phyloP scores from a whole-genome alignment of 2,113 vertebrate genomes.

The Fulmarus glacialis region DNA sequence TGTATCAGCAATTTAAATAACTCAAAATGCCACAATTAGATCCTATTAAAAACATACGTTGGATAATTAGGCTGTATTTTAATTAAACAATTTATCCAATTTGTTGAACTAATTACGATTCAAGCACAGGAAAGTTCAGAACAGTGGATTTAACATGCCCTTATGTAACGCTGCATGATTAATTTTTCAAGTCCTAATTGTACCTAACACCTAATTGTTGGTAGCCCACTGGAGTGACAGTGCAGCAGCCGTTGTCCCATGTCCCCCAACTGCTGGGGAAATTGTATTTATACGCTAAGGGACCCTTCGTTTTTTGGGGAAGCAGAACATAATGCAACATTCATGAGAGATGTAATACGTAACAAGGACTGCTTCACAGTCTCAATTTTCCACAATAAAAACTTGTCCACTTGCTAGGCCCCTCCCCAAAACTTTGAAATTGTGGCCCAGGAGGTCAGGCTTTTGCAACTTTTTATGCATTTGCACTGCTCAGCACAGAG shows the following conservation, averaged over 20 bases:
- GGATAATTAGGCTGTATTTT: neutral
- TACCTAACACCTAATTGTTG: neutral
- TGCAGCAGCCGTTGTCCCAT: neutral
- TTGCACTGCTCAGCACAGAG: neutral
- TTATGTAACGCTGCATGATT: neutral
- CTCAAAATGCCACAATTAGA: neutral
- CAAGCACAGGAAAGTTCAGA: neutral
- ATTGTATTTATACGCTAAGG: neutral
- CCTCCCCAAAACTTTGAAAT: neutral
- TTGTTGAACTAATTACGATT: neutral
- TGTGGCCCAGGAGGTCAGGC: neutral
- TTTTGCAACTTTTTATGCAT: neutral
- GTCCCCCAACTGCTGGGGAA: neutral
- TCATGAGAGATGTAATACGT: fast-evolving
- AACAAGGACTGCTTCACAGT: neutral
- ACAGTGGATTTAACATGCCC: neutral
- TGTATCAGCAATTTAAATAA: neutral
- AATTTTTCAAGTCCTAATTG: neutral
- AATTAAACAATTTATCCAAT: neutral
- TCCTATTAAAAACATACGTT: neutral
- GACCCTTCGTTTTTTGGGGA: neutral
- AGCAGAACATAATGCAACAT: neutral
- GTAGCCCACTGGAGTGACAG: neutral
- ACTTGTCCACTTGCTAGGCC: neutral
- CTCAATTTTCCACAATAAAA: neutral